Conservation (phyloP, 2,113 vertebrate species). For the Gila orcuttii region DNA sequence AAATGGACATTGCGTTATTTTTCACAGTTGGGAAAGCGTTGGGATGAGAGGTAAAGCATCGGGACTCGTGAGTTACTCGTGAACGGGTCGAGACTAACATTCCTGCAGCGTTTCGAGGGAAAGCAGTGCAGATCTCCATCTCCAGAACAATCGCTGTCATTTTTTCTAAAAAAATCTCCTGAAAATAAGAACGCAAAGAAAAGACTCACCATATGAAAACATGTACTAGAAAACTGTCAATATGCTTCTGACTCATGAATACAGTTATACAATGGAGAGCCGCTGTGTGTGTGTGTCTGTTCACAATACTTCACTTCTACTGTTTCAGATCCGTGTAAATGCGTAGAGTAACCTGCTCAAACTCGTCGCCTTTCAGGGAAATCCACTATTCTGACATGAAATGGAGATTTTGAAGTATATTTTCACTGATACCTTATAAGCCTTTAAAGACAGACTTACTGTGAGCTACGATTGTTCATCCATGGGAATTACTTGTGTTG, state of each 20-base stretch:
- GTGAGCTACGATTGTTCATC: too few relatives aligned
- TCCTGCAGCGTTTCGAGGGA: slow-evolving; percentile 71
- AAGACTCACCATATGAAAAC: slow-evolving; percentile 76
- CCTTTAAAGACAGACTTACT: too few relatives aligned
- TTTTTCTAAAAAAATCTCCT: slow-evolving; percentile 77
- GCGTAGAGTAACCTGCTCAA: too few relatives aligned
- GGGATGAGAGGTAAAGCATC: too few relatives aligned
- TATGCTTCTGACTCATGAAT: slow-evolving; percentile 84
- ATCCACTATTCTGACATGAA: too few relatives aligned
- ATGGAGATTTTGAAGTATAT: too few relatives aligned
- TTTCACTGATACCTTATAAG: too few relatives aligned
- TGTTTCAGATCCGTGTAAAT: too few relatives aligned
- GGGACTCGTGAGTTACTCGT: not conserved
- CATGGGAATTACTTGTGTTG: too few relatives aligned
- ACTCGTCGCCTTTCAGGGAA: too few relatives aligned
- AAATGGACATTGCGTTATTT: slow-evolving; percentile 73
- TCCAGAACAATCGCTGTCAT: slow-evolving; percentile 71
- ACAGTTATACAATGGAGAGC: slow-evolving; percentile 72
- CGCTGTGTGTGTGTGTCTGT: not conserved
- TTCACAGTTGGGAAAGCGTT: slow-evolving; percentile 60
- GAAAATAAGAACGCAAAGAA: slow-evolving; percentile 73
- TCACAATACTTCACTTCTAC: too few relatives aligned
- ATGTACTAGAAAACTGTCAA: slow-evolving; percentile 79
- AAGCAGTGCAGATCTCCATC: slow-evolving; percentile 72
- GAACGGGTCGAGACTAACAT: slow-evolving; percentile 44